These are phyloP conservation scores for Coelinius sp. DNA, from an alignment of 2,888 invertebrate genomes.

Conservation along the genomic window DNA sequence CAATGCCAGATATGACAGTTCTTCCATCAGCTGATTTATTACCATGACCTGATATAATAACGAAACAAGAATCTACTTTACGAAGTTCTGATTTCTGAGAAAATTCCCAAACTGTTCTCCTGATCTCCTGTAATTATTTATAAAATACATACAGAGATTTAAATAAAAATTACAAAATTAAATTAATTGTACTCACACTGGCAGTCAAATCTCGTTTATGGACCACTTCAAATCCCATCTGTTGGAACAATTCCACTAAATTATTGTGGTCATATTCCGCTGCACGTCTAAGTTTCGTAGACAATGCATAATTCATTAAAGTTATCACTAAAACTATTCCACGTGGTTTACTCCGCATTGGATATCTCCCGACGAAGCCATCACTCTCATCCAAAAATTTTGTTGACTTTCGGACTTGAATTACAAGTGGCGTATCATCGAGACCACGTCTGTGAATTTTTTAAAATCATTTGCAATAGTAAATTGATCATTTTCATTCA, in stretches of 20 bases:
- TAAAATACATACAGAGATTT: neutral
- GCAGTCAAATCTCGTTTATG: constrained; percentile 53
- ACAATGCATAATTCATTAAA: constrained; percentile 52
- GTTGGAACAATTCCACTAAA: constrained; percentile 57
- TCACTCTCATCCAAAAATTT: constrained; percentile 55
- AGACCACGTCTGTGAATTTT: neutral
- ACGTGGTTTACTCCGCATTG: constrained; percentile 65
- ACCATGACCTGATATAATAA: constrained; percentile 65
- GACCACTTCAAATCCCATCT: constrained; percentile 65
- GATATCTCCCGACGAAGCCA: constrained; percentile 55
- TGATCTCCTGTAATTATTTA: constrained; percentile 54
- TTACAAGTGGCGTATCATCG: constrained; percentile 50
- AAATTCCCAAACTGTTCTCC: constrained; percentile 53
- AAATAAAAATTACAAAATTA: neutral
- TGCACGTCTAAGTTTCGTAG: constrained; percentile 46
- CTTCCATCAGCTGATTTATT: constrained; percentile 40
- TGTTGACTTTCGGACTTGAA: constrained; percentile 58
- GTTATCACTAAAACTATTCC: constrained; percentile 65
- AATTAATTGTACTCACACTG: constrained; percentile 48
- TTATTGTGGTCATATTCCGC: constrained; percentile 60
- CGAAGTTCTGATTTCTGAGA: constrained; percentile 52
- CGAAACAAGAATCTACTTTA: constrained; percentile 63
- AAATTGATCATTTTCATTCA: neutral
- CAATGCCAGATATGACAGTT: constrained; percentile 58
- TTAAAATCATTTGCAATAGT: neutral